These are phyloP conservation scores for Electrophaes corylata DNA, from an alignment of 2,888 invertebrate genomes.

Conservation along the genomic window DNA sequence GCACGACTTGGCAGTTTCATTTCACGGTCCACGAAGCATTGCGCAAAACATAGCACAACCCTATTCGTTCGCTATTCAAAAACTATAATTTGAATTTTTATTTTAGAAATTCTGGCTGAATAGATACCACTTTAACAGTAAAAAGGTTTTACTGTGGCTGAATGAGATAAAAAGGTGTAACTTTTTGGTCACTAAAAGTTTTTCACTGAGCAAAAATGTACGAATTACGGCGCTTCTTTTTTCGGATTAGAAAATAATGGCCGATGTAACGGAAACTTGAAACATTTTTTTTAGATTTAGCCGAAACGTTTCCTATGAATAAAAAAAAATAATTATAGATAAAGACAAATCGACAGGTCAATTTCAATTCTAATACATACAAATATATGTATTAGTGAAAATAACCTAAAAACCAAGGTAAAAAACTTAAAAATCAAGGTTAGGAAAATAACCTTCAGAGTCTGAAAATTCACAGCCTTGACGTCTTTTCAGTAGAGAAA, in stretches of 20 bases:
- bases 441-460: background rate
- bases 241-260: too few species aligned
- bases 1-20: slow-evolving; percentile 49
- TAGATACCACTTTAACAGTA: slow-evolving; percentile 2
- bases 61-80: slow-evolving; percentile 38
- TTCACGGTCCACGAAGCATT: slow-evolving; percentile 53
- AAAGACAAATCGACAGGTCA: background rate
- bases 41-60: slow-evolving; percentile 51
- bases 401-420: slow-evolving; percentile 1
- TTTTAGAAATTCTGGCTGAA: slow-evolving; percentile 19
- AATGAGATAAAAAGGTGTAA: background rate
- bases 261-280: too few species aligned
- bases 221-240: background rate
- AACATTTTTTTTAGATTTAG: background rate
- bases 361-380: too few species aligned
- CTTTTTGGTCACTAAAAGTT: slow-evolving; percentile 1
- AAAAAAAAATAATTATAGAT: too few species aligned
- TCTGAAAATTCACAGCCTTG: slow-evolving; percentile 1
- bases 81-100: slow-evolving; percentile 28
- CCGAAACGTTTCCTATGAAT: too few species aligned
- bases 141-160: slow-evolving; percentile 8
- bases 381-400: background rate
- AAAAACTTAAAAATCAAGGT: background rate
- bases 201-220: background rate
- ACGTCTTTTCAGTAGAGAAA: background rate